These are phyloP conservation scores for Galeopterus variegatus DNA, from an alignment of 2,113 vertebrate species.

Conservation along the genomic window DNA sequence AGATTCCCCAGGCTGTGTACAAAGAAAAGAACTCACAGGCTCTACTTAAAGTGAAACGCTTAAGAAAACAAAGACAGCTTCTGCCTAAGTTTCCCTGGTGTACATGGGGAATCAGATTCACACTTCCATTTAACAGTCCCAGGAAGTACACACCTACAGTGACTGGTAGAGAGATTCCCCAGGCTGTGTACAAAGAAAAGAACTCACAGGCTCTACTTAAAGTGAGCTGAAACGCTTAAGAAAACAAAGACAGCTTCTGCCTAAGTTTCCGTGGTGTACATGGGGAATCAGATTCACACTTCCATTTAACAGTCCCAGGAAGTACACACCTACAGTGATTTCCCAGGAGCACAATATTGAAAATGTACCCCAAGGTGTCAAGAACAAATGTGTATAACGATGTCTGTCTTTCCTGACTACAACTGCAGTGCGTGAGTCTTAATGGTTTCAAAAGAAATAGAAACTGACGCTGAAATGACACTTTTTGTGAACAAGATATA, in stretches of 20 bases:
- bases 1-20: constrained; percentile 24
- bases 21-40: constrained; percentile 47
- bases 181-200: constrained; percentile 39
- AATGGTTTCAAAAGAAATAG: constrained; percentile 72
- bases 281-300: constrained; percentile 72
- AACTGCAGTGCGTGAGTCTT: not conserved
- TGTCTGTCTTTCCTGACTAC: constrained; percentile 70
- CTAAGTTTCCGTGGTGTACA: constrained; percentile 52
- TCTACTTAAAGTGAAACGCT: constrained; percentile 27
- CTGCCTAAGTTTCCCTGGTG: constrained; percentile 55
- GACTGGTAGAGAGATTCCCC: no score
- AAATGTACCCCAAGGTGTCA: constrained; percentile 79
- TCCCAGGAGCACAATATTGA: constrained; percentile 71
- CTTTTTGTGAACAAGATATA: constrained; percentile 67
- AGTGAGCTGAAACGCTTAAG: constrained; percentile 39
- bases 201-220: constrained; percentile 40
- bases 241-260: constrained; percentile 67
- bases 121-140: constrained; percentile 73
- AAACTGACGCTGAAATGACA: constrained; percentile 61
- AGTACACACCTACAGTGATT: constrained; percentile 77
- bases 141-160: constrained; percentile 72
- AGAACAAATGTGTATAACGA: constrained; percentile 65
- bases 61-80: constrained; percentile 68
- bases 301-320: constrained; percentile 70
- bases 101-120: constrained; percentile 64